Percentiles rank a stretch among this genome's conserved stretches.
phyloP scores from a whole-genome alignment of 2,888 invertebrate species.

The Blera fallax region DNA sequence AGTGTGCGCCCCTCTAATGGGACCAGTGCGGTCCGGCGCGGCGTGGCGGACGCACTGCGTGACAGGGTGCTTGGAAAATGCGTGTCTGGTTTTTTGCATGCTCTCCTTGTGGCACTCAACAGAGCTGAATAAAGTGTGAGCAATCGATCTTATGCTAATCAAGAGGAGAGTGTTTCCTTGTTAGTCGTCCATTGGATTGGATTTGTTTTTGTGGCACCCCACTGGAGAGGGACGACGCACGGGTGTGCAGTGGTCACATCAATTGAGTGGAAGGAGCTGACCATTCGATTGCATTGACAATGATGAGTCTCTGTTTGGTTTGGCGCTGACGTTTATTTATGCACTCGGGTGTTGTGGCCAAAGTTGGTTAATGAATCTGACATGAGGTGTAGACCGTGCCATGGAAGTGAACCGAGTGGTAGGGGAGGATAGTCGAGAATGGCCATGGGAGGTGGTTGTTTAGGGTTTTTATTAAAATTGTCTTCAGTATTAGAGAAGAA shows the following conservation, averaged over 20 bases:
- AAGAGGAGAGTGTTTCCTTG: conserved; percentile 31
- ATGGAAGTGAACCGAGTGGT: background rate
- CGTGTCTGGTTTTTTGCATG: conserved; percentile 55
- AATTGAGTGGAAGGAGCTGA: conserved; percentile 15
- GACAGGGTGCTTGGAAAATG: conserved; percentile 40
- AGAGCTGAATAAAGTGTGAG: conserved; percentile 51
- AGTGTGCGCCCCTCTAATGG: conserved; percentile 38
- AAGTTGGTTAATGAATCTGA: conserved; percentile 58
- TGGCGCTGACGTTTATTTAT: conserved; percentile 57
- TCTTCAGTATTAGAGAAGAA: too few species aligned
- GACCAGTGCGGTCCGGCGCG: conserved; percentile 20
- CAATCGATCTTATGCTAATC: conserved; percentile 71
- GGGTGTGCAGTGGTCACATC: background rate
- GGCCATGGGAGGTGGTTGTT: too few species aligned
- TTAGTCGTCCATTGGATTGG: background rate
- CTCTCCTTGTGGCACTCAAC: conserved; percentile 46
- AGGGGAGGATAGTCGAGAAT: background rate
- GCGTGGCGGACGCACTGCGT: background rate
- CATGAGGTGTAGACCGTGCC: background rate
- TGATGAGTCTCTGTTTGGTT: conserved; percentile 57
- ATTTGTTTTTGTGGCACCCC: conserved; percentile 39
- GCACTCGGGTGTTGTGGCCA: conserved; percentile 44
- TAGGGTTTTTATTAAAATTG: too few species aligned
- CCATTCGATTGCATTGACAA: conserved; percentile 46
- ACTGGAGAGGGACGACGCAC: conserved; percentile 18